Conservation (phyloP, 2,797 vertebrate species). For the Echiichthys vipera region DNA sequence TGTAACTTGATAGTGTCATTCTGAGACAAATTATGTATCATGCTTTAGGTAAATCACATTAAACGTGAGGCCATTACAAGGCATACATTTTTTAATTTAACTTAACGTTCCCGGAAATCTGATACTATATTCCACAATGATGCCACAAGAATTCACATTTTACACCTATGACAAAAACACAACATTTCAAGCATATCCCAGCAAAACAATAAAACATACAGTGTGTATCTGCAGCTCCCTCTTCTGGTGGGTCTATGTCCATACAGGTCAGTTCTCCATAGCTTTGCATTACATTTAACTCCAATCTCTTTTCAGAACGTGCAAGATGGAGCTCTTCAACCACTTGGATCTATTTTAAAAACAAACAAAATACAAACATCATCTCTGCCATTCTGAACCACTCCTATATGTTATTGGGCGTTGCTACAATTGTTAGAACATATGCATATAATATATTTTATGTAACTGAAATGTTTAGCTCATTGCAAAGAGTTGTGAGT, state of each 20-base stretch:
- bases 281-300: conserved; percentile 83
- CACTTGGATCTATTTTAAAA: conserved; percentile 85
- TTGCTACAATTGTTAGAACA: no score
- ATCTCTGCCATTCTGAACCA: neutral
- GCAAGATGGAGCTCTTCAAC: conserved; percentile 90
- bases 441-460: no score
- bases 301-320: conserved; percentile 86
- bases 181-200: neutral
- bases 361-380: conserved; percentile 6
- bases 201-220: conserved; percentile 33
- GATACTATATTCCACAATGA: neutral
- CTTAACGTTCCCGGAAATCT: neutral
- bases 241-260: conserved; percentile 88
- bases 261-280: conserved; percentile 92
- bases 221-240: conserved; percentile 19
- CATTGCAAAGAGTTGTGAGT: no score
- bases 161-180: neutral
- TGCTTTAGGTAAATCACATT: neutral
- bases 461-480: no score
- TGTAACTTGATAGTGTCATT: neutral
- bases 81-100: neutral
- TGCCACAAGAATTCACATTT: neutral
- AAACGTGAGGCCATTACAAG: neutral
- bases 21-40: neutral
- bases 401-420: no score